These are phyloP conservation scores for Solea senegalensis DNA, from an alignment of 2,113 vertebrate species.

Conservation along the genomic window DNA sequence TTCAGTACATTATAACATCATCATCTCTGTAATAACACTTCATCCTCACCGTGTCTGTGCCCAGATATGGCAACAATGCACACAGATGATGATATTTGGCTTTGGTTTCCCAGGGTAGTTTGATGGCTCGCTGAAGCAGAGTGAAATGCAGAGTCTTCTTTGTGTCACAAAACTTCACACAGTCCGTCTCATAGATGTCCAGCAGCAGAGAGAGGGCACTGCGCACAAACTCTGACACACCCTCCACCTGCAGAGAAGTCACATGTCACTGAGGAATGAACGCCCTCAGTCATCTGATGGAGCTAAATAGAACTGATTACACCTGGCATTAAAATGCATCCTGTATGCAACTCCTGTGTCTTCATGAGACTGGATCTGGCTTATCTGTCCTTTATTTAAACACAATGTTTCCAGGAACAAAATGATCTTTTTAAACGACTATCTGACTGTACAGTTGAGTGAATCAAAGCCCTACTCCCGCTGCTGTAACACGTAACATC, in stretches of 20 bases:
- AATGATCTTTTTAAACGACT: no score
- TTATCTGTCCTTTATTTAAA: no score
- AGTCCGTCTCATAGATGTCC: slow-evolving; percentile 85
- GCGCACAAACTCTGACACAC: slow-evolving; percentile 83
- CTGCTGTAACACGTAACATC: no score
- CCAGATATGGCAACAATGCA: slow-evolving; percentile 84
- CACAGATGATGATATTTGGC: slow-evolving; percentile 85
- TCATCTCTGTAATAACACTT: neutral
- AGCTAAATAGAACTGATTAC: no score
- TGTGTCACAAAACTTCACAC: slow-evolving; percentile 73
- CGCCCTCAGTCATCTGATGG: no score
- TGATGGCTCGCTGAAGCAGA: slow-evolving; percentile 77
- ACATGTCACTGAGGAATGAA: neutral
- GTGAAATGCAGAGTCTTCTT: slow-evolving; percentile 76
- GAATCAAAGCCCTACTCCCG: no score
- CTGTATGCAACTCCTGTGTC: no score
- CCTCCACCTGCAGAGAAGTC: slow-evolving; percentile 80
- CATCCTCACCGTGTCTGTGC: slow-evolving; percentile 81
- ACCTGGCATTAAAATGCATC: no score
- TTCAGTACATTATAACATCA: neutral
- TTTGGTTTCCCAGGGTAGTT: slow-evolving; percentile 87
- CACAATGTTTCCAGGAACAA: no score
- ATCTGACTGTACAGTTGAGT: no score
- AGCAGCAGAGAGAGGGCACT: slow-evolving; percentile 82
- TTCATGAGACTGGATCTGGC: no score